Base-by-base conservation (phyloP, 2,113 vertebrate genomes). In the Pachypanchax playfairii region DNA sequence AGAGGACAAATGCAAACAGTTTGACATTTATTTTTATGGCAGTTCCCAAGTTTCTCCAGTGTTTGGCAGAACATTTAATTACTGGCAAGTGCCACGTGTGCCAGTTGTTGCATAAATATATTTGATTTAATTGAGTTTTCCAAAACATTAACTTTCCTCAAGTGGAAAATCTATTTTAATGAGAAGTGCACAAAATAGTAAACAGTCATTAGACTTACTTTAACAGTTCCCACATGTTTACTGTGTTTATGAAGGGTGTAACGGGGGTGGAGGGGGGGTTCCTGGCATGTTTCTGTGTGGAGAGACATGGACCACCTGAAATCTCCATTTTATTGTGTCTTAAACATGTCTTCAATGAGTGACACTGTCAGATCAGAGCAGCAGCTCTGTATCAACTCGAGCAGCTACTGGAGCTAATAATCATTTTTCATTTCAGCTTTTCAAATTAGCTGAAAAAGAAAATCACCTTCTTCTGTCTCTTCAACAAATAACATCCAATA, bases 121-220 rank as follows among this genome's bases (percentile, higher is more conserved):
- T 81, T 81, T 87, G 73, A 82, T 88, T 88, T 84, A 73, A 79
- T 65, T 60, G 77, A 81, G 73, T 86, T 89, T 91, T 90, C 86
- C 88, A 87, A 91, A 90, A 91, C 88, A 90, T 87, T 85, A 80
- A 83, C 85, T 89, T 85, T 86, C 83, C 82, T 77, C 29, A 44
- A 88, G 85, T 90, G 90, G 91, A 92, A 92, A 92, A 90, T 85
- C 82, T 87, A 68, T 20, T 84, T 90, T 91, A 88, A 91, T 91
- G 87, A 91, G 89, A 88, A 90, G 84, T 35, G 49, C 79, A 82
- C 80, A 87, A 88, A 91, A 91, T 80, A 78, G 88, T 91, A 91
- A 92, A 91, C 89, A 89, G 85, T 87, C 80, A 89, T 91, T 91
- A 91, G 88, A 86, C 76, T 56, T 61, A 57, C 71, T 88, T 73